Conservation (phyloP, 2,888 invertebrate species). For the Leptura quadrifasciata region DNA sequence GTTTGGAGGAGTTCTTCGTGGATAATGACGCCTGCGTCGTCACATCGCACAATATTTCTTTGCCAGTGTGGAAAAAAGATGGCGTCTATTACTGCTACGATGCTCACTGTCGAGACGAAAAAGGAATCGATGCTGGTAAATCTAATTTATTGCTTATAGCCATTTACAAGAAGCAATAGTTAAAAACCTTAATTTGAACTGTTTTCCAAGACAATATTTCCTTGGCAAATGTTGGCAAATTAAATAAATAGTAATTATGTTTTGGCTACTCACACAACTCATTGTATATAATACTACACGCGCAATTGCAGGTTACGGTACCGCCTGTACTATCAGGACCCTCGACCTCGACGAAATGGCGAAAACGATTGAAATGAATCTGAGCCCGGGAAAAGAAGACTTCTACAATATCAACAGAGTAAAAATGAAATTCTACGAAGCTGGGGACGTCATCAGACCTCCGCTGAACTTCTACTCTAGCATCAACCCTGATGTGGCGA, state of each 20-base stretch:
- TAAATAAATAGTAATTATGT: too few relatives aligned
- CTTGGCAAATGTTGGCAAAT: too few relatives aligned
- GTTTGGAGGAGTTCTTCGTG: slow-evolving; percentile 65
- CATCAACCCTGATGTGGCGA: slow-evolving; percentile 70
- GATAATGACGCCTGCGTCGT: slow-evolving; percentile 74
- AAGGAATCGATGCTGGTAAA: slow-evolving; percentile 73
- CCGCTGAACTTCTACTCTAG: slow-evolving; percentile 72
- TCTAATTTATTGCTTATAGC: background rate
- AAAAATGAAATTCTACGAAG: slow-evolving; percentile 61
- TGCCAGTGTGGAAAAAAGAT: slow-evolving; percentile 76
- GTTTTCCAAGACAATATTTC: too few relatives aligned
- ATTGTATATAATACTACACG: too few relatives aligned
- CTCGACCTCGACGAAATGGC: slow-evolving; percentile 67
- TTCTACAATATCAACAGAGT: slow-evolving; percentile 69
- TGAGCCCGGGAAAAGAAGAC: slow-evolving; percentile 64
- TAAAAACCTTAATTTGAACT: too few relatives aligned
- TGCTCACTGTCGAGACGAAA: slow-evolving; percentile 77
- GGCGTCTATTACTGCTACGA: slow-evolving; percentile 77
- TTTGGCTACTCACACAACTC: too few relatives aligned
- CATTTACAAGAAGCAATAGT: too few relatives aligned
- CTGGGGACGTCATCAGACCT: slow-evolving; percentile 67
- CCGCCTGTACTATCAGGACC: slow-evolving; percentile 72
- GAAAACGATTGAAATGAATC: slow-evolving; percentile 68
- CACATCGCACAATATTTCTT: slow-evolving; percentile 76
- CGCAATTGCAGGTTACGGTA: slow-evolving; percentile 66